Evolutionary conservation across 2,888 invertebrate genomes (phyloP), one percentile per base, ranked within the genome.

Genomic region (Luffia ferchaultella): DNA sequence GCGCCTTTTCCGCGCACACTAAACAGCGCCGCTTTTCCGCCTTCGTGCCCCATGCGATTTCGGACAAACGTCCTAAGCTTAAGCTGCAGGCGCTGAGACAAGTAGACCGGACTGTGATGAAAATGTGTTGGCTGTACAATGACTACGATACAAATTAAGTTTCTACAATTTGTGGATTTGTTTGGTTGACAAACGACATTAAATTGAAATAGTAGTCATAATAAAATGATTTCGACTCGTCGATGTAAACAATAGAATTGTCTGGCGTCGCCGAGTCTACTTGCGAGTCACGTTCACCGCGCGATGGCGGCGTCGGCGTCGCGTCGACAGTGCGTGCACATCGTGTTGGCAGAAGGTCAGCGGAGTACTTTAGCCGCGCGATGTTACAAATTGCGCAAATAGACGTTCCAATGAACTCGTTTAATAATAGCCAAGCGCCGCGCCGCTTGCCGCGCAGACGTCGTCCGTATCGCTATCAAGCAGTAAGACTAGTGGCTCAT

Each of bases 331-430:
- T 12, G 30, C 30, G 30, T 30, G 30, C 12, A 30, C 3, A 7
- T 3, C 30, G 30, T 30, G 30, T 12, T 12, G 30, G 5, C 30
- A 30, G 30, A 74, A 78, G 76, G 76, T 78, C 77, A 73, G 72
- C 71, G 65, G 69, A 73, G 76, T 75, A 70, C 67, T 72, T 69
- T 70, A 68, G 73, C 68, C 65, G 71, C 65, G 71, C 69, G 71
- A 73, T 73, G 73, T 67, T 76, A 73, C 71, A 72, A 76, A 82
- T 83, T 80, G 78, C 82, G 77, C 77, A 79, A 83, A 82, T 80
- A 80, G 82, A 82, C 76, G 79, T 79, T 82, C 82, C 82, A 82
- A 79, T 82, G 82, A 82, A 82, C 80, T 83, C 79, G 73, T 79
- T 78, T 78, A 82, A 76, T 79, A 78, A 79, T 80, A 82, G 80